Conservation (phyloP, 1,140 invertebrate species). For the Cydia splendana region DNA sequence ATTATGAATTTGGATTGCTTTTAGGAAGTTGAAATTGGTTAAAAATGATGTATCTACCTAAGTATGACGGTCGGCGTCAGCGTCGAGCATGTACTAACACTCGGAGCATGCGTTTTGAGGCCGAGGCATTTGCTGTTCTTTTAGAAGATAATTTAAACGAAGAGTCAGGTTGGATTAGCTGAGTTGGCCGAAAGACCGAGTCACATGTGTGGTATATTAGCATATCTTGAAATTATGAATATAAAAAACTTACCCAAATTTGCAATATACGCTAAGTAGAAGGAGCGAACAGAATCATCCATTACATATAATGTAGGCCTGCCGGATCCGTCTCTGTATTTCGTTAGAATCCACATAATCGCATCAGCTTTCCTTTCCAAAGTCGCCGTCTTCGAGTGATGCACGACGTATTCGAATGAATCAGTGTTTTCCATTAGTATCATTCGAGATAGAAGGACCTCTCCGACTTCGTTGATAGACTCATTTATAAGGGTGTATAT, state of each 20-base stretch:
- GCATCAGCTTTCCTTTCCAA: conserved; percentile 39
- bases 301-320: conserved; percentile 38
- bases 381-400: conserved; percentile 25
- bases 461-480: background rate
- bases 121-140: no score
- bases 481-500: conserved; percentile 33
- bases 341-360: conserved; percentile 28
- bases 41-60: no score
- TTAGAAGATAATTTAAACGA: no score
- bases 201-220: background rate
- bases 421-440: conserved; percentile 29
- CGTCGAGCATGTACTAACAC: no score
- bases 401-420: conserved; percentile 20
- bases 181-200: no score
- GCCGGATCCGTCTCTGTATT: conserved; percentile 31
- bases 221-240: background rate
- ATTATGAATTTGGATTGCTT: no score
- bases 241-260: conserved; percentile 38
- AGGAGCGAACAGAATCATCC: conserved; percentile 38
- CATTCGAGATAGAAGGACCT: background rate
- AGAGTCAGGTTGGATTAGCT: no score
- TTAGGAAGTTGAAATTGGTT: no score
- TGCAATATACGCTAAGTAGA: conserved; percentile 43
- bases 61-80: no score
- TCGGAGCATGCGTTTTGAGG: no score